Conservation (phyloP, 2,113 vertebrate genomes). For the Hippoglossus stenolepis region DNA sequence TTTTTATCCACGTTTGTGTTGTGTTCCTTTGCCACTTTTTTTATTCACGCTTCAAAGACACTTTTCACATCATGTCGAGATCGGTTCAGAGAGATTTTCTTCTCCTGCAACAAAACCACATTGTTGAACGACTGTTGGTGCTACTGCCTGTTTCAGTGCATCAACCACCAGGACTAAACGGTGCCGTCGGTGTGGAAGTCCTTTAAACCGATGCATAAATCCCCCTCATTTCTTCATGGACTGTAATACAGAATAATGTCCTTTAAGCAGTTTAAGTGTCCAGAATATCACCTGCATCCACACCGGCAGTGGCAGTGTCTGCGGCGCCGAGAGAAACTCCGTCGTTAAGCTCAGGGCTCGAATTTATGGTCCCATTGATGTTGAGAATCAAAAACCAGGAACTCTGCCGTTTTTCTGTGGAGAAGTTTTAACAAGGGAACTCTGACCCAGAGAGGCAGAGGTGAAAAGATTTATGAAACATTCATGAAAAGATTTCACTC, state of each 20-base stretch:
- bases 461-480: slow-evolving; percentile 21
- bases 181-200: too few relatives aligned
- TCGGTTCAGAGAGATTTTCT: background rate
- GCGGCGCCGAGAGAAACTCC: accelerated
- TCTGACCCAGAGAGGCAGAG: background rate
- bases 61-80: background rate
- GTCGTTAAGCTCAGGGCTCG: background rate
- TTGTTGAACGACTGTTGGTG: background rate
- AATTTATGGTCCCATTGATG: background rate
- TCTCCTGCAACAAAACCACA: background rate
- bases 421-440: background rate
- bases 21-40: too few relatives aligned
- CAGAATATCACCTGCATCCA: background rate
- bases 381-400: slow-evolving; percentile 12
- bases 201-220: background rate
- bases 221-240: background rate
- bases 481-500: slow-evolving; percentile 4
- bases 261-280: background rate
- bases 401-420: background rate
- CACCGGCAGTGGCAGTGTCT: background rate
- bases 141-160: background rate
- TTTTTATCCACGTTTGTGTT: too few relatives aligned
- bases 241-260: background rate
- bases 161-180: background rate
- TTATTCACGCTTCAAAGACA: too few relatives aligned